Percentiles rank a stretch among this genome's conserved stretches.
These are phyloP conservation scores for Sphaerodactylus townsendi DNA, from an alignment of 2,113 vertebrate species.

Conservation along the genomic window DNA sequence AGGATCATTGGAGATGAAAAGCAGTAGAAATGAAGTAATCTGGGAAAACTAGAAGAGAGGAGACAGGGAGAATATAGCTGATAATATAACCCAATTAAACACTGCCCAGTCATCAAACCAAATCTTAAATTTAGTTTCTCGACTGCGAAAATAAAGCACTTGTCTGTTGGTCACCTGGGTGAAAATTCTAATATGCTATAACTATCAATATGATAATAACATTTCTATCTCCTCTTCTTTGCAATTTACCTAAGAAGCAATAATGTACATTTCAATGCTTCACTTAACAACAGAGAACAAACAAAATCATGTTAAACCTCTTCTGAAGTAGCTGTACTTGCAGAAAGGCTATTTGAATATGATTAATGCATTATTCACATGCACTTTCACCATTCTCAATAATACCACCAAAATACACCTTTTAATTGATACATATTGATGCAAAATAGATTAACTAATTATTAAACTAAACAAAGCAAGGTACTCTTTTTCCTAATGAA, in stretches of 20 bases:
- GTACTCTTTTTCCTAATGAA: not conserved
- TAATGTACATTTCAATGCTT: conserved; percentile 44
- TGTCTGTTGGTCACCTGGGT: conserved; percentile 6
- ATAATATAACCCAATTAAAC: not conserved
- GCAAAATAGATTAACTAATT: not conserved
- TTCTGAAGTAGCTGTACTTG: conserved; percentile 22
- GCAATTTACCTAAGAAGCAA: conserved; percentile 49
- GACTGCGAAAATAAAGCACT: not conserved
- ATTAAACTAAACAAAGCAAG: not conserved
- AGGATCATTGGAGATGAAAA: no score
- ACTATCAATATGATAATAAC: conserved; percentile 28
- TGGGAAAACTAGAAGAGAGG: no score
- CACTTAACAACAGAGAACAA: conserved; percentile 40
- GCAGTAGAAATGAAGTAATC: not conserved
- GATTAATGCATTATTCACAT: not conserved
- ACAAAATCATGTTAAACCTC: conserved; percentile 34
- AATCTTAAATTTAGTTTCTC: conserved; percentile 6
- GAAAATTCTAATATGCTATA: conserved; percentile 46
- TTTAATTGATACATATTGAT: not conserved
- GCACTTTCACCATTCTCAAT: not conserved
- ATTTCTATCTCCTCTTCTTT: conserved; percentile 24
- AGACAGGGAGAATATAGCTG: not conserved
- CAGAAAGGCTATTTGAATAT: conserved; percentile 4
- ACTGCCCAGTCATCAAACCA: not conserved
- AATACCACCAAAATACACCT: not conserved